phyloP scores from a whole-genome alignment of 2,113 vertebrate genomes.

The Odocoileus hemionus region DNA sequence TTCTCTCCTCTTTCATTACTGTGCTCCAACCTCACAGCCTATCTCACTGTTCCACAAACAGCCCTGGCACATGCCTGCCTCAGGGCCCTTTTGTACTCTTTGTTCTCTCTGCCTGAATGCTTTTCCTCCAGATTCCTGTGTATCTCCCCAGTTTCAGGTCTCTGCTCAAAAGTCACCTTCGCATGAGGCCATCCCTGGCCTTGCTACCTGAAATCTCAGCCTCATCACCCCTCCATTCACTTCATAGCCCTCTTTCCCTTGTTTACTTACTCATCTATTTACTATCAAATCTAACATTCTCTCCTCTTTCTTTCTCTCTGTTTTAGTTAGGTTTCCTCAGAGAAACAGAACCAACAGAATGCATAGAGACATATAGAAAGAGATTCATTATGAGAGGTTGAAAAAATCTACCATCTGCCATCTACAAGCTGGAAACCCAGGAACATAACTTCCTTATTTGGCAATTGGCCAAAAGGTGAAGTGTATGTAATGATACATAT shows the following conservation, averaged over 20 bases:
- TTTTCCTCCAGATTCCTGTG: background rate
- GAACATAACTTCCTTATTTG: background rate
- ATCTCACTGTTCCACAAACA: background rate
- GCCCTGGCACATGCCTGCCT: background rate
- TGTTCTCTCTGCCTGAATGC: background rate
- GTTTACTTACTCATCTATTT: background rate
- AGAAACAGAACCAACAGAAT: background rate
- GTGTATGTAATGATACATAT: background rate
- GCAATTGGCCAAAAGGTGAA: background rate
- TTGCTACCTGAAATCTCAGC: background rate
- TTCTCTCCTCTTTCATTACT: background rate
- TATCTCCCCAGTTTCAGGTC: background rate
- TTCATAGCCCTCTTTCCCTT: background rate
- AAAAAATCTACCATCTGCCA: background rate
- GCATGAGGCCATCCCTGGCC: background rate
- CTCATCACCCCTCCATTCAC: background rate
- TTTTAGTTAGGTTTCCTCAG: background rate
- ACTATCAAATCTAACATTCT: background rate
- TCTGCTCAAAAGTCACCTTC: slow-evolving; percentile 9
- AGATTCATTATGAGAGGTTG: background rate
- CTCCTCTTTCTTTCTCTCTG: background rate
- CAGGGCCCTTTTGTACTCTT: background rate
- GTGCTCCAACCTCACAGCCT: background rate
- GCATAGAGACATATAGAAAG: background rate
- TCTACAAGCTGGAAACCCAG: background rate